Base-by-base conservation (phyloP, 30 jellyfish, hydroid and myxozoan genomes). In the Pelagia noctiluca region DNA sequence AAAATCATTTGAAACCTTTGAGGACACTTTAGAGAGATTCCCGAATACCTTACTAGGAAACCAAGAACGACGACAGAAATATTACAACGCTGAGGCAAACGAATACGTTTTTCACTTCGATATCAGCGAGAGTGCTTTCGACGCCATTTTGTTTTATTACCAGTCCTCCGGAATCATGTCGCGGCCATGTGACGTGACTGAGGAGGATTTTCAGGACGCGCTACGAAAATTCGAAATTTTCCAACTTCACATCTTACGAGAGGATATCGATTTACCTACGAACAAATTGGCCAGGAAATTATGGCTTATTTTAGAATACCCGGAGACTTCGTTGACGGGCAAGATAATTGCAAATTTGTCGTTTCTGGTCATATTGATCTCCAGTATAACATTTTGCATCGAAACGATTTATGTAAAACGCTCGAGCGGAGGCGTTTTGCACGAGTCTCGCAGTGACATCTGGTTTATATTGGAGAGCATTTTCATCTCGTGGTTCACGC, bases 1-100 rank as follows among this genome's bases (percentile, higher is more conserved):
- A 11, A 61, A 78, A 37, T 61, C 22, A 47, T 90, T 84, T 77
- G 97, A 90, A 57, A 90, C 97, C 18, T 90, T 29, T 66, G 97
- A 90, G 60, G 42, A 83, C 30, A 90, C 97, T 1, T 64, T 90
- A 29, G 84, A 69, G 23, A 81, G 90, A n/a, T 90, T 90, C 63
- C 97, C 97, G 52, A 67, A 83, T 48, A 90, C 97, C 0, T 65
- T 90, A 34, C 97, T 90, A 21, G 97, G 97, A 32, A 62, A 83
- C 21, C 31, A 67, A 65, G 77, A 73, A 29, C 53, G 91, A 12
- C 92, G 97, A 19, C 78, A 47, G 48, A 67, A 66, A 46, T 77
- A 66, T 38, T 90, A 90, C 50, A 67, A 78, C 54, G 73, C 81
- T 4, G 76, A 53, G 21, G 57, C 73, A n/a, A 82, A 75, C 7